Percentiles rank a stretch among this genome's conserved stretches.
These are phyloP conservation scores for Neuroterus valhalla DNA, from an alignment of 1,140 invertebrate species.

Conservation along the genomic window DNA sequence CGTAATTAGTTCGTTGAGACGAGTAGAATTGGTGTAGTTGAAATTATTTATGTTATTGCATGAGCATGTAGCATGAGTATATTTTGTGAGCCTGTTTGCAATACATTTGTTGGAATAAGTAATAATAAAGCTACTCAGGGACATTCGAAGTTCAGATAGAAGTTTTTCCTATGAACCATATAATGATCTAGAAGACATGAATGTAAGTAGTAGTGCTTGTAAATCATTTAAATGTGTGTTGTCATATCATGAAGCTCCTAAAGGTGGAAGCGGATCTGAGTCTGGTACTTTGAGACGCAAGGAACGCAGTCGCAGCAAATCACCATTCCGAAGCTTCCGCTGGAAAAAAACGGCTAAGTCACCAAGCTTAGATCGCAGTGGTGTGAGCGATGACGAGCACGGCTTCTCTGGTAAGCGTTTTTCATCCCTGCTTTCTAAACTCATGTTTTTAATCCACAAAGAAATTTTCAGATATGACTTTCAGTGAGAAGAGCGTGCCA, in stretches of 20 bases:
- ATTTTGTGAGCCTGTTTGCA: conserved; percentile 33
- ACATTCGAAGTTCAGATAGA: no score
- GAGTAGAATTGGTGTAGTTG: background rate
- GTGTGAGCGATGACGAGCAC: conserved; percentile 87
- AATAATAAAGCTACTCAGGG: background rate
- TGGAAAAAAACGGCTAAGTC: conserved; percentile 83
- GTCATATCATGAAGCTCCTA: conserved; percentile 66
- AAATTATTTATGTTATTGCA: conserved; percentile 56
- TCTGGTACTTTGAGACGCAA: conserved; percentile 78
- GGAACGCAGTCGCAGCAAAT: conserved; percentile 89
- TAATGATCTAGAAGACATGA: conserved; percentile 41
- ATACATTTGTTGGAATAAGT: background rate
- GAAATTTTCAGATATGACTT: background rate
- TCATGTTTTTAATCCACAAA: background rate
- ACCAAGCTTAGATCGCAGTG: conserved; percentile 76
- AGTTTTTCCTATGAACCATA: background rate
- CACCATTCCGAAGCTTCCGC: conserved; percentile 92
- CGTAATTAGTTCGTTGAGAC: background rate
- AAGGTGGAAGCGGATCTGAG: conserved; percentile 68
- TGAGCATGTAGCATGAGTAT: conserved; percentile 70
- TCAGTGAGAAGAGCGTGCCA: background rate
- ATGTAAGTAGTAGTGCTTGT: conserved; percentile 62
- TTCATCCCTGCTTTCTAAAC: conserved; percentile 2
- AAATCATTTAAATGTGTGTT: conserved; percentile 56
- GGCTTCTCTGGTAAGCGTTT: conserved; percentile 76